These are phyloP conservation scores for Clupea harengus DNA, from an alignment of 2,113 vertebrate genomes.

Conservation along the genomic window DNA sequence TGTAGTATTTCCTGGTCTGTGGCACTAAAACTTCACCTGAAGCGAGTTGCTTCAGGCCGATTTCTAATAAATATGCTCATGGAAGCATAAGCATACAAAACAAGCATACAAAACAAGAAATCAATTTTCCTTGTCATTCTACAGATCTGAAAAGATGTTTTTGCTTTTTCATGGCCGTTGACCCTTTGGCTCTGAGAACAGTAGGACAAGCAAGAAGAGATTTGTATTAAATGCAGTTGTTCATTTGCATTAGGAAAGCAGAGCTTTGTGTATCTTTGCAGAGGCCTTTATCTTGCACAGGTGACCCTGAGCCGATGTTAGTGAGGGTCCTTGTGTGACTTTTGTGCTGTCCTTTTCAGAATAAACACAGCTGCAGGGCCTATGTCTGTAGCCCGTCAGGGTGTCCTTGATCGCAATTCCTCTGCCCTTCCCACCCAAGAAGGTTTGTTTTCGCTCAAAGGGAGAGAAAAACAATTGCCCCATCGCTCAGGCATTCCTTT, in stretches of 20 bases:
- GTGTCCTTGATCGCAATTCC: slow-evolving; percentile 8
- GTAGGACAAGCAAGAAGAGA: no score
- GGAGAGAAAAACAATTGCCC: background rate
- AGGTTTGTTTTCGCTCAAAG: background rate
- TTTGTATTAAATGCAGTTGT: background rate
- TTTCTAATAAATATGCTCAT: background rate
- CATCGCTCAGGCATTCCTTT: background rate
- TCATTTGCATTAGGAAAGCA: background rate
- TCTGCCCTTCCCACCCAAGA: slow-evolving; percentile 10
- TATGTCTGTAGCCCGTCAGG: background rate
- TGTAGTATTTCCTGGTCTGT: background rate
- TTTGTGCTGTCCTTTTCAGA: slow-evolving; percentile 1
- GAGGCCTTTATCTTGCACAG: background rate
- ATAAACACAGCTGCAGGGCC: slow-evolving; percentile 14
- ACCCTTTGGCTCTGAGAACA: background rate
- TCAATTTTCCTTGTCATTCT: background rate
- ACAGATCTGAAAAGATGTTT: background rate
- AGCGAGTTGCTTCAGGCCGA: background rate
- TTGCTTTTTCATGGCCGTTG: background rate
- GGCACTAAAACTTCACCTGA: background rate
- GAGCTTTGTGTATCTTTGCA: background rate
- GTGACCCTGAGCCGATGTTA: background rate
- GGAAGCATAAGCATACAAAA: background rate
- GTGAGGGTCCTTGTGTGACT: background rate
- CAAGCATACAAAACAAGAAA: background rate